Percentiles rank a stretch among this genome's conserved stretches.
Evolutionary conservation across 2,113 vertebrate species (phyloP).

Genomic region (Poecile atricapillus): DNA sequence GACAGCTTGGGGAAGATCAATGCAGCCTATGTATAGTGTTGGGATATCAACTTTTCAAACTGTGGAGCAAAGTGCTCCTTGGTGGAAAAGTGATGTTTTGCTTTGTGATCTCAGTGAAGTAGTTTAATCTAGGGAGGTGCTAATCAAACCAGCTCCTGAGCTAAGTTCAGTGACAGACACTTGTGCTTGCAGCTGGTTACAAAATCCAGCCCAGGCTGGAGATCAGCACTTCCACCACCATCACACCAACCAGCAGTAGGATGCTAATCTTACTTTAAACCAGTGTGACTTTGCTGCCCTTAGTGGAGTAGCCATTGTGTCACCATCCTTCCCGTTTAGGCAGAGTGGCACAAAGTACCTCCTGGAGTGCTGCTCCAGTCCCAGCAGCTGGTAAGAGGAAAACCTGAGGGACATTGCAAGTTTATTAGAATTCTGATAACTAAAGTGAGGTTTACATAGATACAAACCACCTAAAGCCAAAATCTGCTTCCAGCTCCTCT

Average conservation of each 20-base stretch:
- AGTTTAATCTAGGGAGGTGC: neutral
- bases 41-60: neutral
- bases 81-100: neutral
- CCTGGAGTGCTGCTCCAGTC: neutral
- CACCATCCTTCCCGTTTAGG: neutral
- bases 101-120: neutral
- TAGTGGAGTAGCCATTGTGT: fast-evolving
- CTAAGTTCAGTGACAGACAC: neutral
- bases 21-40: fast-evolving
- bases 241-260: neutral
- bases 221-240: neutral
- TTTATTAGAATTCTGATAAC: neutral
- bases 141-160: neutral
- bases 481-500: neutral
- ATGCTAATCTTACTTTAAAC: neutral
- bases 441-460: neutral
- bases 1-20: neutral
- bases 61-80: neutral
- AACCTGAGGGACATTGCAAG: neutral
- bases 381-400: neutral
- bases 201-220: neutral
- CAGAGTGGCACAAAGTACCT: neutral
- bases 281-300: neutral
- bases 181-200: neutral
- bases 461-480: neutral